Percentiles rank a stretch among this genome's conserved stretches.
Conservation (phyloP, 2,888 invertebrate genomes). For the Orgyia antiqua region DNA sequence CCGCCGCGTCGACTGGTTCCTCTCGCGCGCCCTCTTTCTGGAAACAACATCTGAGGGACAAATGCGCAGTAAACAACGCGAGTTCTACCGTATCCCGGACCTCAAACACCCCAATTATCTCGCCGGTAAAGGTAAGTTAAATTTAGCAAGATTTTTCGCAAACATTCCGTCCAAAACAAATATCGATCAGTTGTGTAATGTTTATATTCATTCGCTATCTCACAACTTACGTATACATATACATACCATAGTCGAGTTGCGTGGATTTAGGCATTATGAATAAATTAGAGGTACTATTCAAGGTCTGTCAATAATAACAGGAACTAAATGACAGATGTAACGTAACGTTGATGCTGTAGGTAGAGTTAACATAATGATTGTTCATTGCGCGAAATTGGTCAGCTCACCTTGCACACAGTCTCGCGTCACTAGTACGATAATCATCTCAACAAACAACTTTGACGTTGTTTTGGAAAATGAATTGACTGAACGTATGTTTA, state of each 20-base stretch:
- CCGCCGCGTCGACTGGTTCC: conserved; percentile 68
- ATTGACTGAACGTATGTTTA: conserved; percentile 13
- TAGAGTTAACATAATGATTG: conserved; percentile 36
- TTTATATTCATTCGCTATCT: conserved; percentile 61
- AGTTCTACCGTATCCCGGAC: conserved; percentile 36
- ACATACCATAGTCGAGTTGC: conserved; percentile 14
- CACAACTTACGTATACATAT: conserved; percentile 16
- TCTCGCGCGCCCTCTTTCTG: conserved; percentile 55
- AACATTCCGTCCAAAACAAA: conserved; percentile 13
- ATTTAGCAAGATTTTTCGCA: conserved; percentile 6
- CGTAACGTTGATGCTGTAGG: conserved; percentile 24
- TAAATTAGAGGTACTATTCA: conserved; percentile 13
- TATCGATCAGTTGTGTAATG: conserved; percentile 47
- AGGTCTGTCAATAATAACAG: conserved; percentile 18
- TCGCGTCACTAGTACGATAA: conserved; percentile 56
- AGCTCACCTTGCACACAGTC: conserved; percentile 48
- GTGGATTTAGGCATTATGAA: conserved; percentile 26
- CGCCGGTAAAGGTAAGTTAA: conserved; percentile 39
- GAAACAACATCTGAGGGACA: conserved; percentile 47
- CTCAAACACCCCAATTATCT: conserved; percentile 12
- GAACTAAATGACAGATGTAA: conserved; percentile 21
- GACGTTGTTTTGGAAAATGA: conserved; percentile 30
- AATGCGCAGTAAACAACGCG: conserved; percentile 59
- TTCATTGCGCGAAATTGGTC: conserved; percentile 45
- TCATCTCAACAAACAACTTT: conserved; percentile 47